Evolutionary conservation across 2,113 vertebrate species (phyloP).

Genomic region (Condylura cristata): DNA sequence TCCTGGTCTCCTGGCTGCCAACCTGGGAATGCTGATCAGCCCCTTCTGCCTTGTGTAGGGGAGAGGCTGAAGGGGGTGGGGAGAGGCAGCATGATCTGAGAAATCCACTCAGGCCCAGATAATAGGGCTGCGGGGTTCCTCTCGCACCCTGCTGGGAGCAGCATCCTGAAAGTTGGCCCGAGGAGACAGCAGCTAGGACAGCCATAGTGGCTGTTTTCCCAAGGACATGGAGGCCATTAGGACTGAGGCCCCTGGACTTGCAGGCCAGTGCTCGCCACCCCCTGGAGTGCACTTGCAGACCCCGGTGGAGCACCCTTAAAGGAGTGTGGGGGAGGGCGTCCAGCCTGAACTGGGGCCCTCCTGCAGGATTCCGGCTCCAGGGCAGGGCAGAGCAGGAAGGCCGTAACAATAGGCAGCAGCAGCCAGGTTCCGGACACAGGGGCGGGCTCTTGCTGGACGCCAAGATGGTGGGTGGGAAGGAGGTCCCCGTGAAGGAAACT

Average conservation of each 20-base stretch:
- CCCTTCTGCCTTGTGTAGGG: neutral
- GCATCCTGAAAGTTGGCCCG: neutral
- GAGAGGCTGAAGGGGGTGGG: neutral
- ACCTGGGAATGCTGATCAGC: conserved; percentile 19
- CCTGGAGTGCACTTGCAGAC: neutral
- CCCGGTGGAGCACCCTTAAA: neutral
- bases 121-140: accelerated
- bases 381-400: conserved; percentile 43
- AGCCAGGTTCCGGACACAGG: neutral
- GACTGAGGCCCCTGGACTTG: neutral
- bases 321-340: neutral
- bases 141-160: neutral
- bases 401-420: conserved; percentile 27
- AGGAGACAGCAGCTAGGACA: accelerated
- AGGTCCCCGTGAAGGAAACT: neutral
- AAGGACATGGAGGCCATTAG: neutral
- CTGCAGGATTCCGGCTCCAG: neutral
- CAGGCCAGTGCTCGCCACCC: neutral
- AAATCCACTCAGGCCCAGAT: neutral
- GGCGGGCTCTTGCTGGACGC: neutral
- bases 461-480: neutral
- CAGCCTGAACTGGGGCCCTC: neutral
- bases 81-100: neutral
- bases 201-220: neutral
- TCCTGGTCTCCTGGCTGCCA: neutral